phyloP scores from a whole-genome alignment of 2,888 invertebrate species.

The Arenicola marina region DNA sequence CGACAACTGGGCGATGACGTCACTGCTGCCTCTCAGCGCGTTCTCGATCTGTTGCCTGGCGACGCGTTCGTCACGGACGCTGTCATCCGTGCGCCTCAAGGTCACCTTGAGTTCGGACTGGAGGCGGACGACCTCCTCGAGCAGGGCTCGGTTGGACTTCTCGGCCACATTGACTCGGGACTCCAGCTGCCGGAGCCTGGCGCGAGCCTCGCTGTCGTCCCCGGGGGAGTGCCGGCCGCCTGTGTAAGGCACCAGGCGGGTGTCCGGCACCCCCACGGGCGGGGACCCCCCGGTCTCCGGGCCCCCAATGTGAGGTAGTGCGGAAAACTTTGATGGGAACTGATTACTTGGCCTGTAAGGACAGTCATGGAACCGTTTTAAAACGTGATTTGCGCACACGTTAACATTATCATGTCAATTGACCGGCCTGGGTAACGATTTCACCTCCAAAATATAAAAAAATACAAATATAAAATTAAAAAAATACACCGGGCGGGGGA shows the following conservation, averaged over 20 bases:
- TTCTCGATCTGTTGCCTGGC: slow-evolving; percentile 54
- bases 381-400: no score
- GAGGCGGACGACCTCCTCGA: slow-evolving; percentile 58
- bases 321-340: slow-evolving; percentile 1
- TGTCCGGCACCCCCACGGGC: neutral
- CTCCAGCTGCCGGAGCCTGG: slow-evolving; percentile 41
- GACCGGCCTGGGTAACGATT: no score
- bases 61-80: slow-evolving; percentile 50
- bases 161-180: slow-evolving; percentile 55
- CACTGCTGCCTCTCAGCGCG: slow-evolving; percentile 51
- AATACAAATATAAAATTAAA: no score
- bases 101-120: slow-evolving; percentile 53
- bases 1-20: slow-evolving; percentile 51
- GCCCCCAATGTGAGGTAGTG: slow-evolving; percentile 1
- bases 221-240: neutral
- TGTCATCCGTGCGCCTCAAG: slow-evolving; percentile 50
- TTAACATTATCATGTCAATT: no score
- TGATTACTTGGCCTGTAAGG: no score
- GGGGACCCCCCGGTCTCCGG: neutral
- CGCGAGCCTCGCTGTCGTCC: neutral
- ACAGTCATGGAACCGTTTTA: no score
- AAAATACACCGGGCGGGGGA: no score
- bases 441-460: no score
- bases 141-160: slow-evolving; percentile 58
- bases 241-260: neutral